Evolutionary conservation across 2,797 vertebrate species (phyloP), one percentile per base, ranked within the genome.

Genomic region (Acanthiza pusilla): DNA sequence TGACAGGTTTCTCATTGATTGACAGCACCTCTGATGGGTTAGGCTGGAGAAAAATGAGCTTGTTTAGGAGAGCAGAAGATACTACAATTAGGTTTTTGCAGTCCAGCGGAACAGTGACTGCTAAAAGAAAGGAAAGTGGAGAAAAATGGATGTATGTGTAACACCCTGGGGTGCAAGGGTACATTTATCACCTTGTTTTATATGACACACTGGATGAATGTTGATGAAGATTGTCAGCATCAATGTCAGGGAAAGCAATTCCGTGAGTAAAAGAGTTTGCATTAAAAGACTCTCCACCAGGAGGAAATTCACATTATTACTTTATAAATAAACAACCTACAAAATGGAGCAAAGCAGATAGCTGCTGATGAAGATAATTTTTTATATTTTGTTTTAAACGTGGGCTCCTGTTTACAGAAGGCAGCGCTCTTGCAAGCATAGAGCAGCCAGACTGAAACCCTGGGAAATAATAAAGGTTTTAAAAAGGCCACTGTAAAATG

Each of bases 11-110:
- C 81, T 70, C 42, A 3, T 16, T 94, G 93, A 97, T 43, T 95
- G 97, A 96, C 93, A 96, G 95, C 45, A 62, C 71, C 81, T 96
- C 94, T 96, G 96, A 96, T 89, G 65, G 85, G 54, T 83, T 87
- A 66, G 88, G 93, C 2, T 94, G 68, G 95, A 97, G 94, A 96
- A 96, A 94, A 96, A 94, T 75, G 94, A 96, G 92, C 86, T 97
- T 96, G 89, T 96, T 97, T 96, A 65, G 89, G 91, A 78, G 90
- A 96, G 74, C 91, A 96, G 95, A 94, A 93, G 94, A 96, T 34
- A 57, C 66, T 60, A 90, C 95, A 94, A 97, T 97, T 95, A 94
- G 86, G 74, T 93, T 92, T 90, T 85, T 87, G 71, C 86, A 85
- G 88, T 68, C 87, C 93, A 79, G 74, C 1, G 1, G 70, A 89